Conservation (phyloP, 2,888 invertebrate species). For the Drosophila mimica region DNA sequence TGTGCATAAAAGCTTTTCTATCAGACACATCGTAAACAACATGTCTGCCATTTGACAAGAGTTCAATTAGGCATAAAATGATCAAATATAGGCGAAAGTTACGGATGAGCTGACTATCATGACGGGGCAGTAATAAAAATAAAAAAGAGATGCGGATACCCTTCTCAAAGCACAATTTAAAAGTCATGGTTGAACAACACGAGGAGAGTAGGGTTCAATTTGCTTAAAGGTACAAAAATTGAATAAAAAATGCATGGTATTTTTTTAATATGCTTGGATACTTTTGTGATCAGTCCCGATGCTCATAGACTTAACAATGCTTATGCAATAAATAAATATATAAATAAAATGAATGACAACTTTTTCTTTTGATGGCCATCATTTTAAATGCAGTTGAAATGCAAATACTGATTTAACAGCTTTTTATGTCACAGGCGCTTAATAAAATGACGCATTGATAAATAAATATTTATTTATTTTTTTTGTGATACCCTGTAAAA, state of each 20-base stretch:
- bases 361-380: neutral
- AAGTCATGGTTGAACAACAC: slow-evolving; percentile 32
- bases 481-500: neutral
- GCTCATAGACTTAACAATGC: neutral
- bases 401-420: neutral
- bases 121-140: slow-evolving; percentile 6
- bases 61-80: slow-evolving; percentile 60
- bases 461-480: neutral
- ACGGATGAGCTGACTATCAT: slow-evolving; percentile 12
- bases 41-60: slow-evolving; percentile 38
- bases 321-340: neutral
- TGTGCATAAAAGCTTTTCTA: slow-evolving; percentile 41
- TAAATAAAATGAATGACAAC: neutral
- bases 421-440: neutral
- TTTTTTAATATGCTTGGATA: slow-evolving; percentile 10
- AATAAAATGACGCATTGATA: slow-evolving; percentile 6
- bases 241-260: slow-evolving; percentile 41
- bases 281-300: slow-evolving; percentile 6
- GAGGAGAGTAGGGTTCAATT: slow-evolving; percentile 55
- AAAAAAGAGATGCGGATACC: slow-evolving; percentile 19
- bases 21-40: slow-evolving; percentile 53
- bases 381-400: slow-evolving; percentile 1
- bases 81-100: slow-evolving; percentile 11
- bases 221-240: slow-evolving; percentile 18
- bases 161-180: slow-evolving; percentile 43